These are phyloP conservation scores for Tetranychus cinnabarinus DNA, from an alignment of 1,140 invertebrate species.

Conservation along the genomic window DNA sequence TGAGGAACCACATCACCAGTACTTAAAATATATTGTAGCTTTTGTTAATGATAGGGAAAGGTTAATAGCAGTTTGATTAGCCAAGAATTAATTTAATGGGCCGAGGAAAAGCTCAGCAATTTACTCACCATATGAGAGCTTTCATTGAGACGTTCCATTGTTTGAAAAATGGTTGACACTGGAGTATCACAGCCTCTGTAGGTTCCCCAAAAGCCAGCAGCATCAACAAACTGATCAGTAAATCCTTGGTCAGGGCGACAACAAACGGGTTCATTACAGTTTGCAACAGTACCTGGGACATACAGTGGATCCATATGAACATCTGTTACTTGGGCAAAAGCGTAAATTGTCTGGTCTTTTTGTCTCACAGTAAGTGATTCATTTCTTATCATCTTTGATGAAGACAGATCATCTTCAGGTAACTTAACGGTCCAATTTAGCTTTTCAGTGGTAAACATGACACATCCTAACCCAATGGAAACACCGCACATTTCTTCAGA, in stretches of 20 bases:
- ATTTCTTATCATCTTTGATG: neutral
- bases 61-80: neutral
- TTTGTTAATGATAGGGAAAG: neutral
- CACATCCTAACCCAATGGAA: slow-evolving; percentile 1
- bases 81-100: neutral
- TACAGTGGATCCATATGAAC: slow-evolving; percentile 82
- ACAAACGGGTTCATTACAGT: slow-evolving; percentile 68
- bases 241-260: slow-evolving; percentile 29
- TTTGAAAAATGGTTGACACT: slow-evolving; percentile 65
- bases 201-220: slow-evolving; percentile 70
- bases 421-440: slow-evolving; percentile 1
- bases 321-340: slow-evolving; percentile 52
- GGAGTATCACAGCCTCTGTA: slow-evolving; percentile 69
- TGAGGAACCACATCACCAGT: slow-evolving; percentile 89
- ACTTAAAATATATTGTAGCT: slow-evolving; percentile 81
- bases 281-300: slow-evolving; percentile 61
- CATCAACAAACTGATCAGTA: neutral
- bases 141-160: slow-evolving; percentile 33
- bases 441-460: neutral
- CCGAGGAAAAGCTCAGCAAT: neutral
- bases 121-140: neutral
- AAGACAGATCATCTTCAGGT: neutral
- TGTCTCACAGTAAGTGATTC: neutral
- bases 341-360: neutral
- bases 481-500: slow-evolving; percentile 4